These are phyloP conservation scores for Copidosoma aretas DNA, from an alignment of 2,888 invertebrate species.

Conservation along the genomic window DNA sequence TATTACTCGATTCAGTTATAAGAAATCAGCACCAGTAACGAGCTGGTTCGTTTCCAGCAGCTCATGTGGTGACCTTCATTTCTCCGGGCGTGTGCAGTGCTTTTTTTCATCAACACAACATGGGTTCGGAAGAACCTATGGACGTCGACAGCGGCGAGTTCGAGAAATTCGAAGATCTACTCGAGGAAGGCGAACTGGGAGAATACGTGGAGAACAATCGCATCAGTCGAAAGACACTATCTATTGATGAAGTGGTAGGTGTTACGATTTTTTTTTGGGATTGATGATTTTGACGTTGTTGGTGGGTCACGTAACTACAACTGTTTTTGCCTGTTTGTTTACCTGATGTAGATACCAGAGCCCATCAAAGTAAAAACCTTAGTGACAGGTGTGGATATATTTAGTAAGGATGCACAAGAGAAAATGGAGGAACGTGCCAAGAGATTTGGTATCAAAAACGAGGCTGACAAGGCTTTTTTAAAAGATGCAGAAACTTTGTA, in stretches of 20 bases:
- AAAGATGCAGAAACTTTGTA: slow-evolving; percentile 62
- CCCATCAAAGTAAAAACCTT: slow-evolving; percentile 58
- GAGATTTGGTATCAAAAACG: slow-evolving; percentile 63
- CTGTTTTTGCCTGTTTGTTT: too few species aligned
- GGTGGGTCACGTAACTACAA: not conserved
- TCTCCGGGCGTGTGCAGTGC: too few species aligned
- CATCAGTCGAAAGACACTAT: slow-evolving; percentile 14
- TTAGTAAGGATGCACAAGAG: slow-evolving; percentile 64
- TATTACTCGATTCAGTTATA: too few species aligned
- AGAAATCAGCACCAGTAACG: too few species aligned
- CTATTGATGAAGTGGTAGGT: slow-evolving; percentile 23
- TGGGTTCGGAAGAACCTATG: slow-evolving; percentile 63
- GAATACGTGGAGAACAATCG: slow-evolving; percentile 36
- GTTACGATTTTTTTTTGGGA: not conserved
- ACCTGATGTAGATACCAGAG: slow-evolving; percentile 46
- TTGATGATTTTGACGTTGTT: not conserved
- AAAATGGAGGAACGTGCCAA: slow-evolving; percentile 67
- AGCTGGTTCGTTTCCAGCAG: too few species aligned
- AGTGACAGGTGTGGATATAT: slow-evolving; percentile 64
- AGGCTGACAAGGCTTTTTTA: slow-evolving; percentile 11
- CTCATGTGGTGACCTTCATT: not conserved
- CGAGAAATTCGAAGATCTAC: slow-evolving; percentile 45
- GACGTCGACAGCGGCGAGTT: slow-evolving; percentile 60
- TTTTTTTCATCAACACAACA: slow-evolving; percentile 47
- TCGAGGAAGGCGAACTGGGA: slow-evolving; percentile 43